These are phyloP conservation scores for Neotoma lepida DNA, from an alignment of 2,113 vertebrate species.

Conservation along the genomic window DNA sequence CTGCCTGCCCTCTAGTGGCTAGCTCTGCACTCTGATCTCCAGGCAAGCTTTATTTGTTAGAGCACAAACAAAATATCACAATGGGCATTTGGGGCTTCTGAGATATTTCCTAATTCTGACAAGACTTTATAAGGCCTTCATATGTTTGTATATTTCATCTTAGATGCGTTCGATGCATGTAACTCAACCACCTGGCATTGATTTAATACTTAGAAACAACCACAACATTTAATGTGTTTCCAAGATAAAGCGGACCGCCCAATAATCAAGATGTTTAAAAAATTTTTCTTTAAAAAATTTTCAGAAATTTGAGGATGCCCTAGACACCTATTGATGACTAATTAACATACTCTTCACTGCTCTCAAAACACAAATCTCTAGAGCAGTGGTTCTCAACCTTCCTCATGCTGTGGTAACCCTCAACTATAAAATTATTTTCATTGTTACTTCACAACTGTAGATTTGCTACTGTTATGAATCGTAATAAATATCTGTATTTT, in stretches of 20 bases:
- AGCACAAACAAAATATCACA: too few species aligned
- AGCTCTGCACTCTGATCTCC: too few species aligned
- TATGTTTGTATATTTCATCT: conserved; percentile 10
- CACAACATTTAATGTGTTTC: conserved; percentile 15
- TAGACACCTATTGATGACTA: neutral
- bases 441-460: neutral
- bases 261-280: conserved; percentile 1
- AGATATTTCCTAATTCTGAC: conserved; percentile 14
- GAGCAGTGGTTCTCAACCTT: neutral
- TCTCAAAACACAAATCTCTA: neutral
- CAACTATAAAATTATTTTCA: neutral
- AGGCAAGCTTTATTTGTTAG: too few species aligned
- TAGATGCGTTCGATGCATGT: neutral
- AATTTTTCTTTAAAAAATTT: conserved; percentile 5
- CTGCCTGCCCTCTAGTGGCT: too few species aligned
- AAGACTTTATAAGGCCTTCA: conserved; percentile 33
- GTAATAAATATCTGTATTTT: neutral
- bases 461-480: neutral
- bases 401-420: neutral
- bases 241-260: neutral
- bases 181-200: neutral
- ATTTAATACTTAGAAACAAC: neutral
- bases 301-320: neutral
- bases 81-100: neutral
- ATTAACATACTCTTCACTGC: neutral